Conservation (phyloP, 2,113 vertebrate genomes). For the Galemys pyrenaicus region DNA sequence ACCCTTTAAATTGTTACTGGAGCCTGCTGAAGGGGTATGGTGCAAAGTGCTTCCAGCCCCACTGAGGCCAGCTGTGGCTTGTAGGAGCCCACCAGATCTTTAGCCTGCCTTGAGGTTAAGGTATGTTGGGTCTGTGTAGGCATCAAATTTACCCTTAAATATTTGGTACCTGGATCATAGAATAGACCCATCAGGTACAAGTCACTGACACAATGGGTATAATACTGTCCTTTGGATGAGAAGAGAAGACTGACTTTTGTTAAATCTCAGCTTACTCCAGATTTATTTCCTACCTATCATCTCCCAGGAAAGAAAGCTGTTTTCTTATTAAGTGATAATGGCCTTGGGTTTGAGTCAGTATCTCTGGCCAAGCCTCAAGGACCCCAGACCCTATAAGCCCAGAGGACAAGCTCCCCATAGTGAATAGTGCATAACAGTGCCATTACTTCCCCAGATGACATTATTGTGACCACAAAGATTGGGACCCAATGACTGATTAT, state of each 20-base stretch:
- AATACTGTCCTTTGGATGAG: background rate
- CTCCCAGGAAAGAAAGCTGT: background rate
- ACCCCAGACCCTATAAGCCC: rapidly evolving
- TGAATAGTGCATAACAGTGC: rapidly evolving
- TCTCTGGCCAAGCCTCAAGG: background rate
- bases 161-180: no score
- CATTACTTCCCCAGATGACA: background rate
- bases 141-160: background rate
- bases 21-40: no score
- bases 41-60: no score
- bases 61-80: no score
- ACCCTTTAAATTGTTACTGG: no score
- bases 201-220: background rate
- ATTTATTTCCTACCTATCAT: background rate
- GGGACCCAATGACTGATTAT: background rate
- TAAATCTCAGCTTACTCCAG: background rate
- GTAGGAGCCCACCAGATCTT: no score
- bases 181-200: no score
- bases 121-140: background rate
- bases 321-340: background rate
- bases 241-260: background rate
- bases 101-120: background rate
- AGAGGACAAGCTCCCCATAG: background rate
- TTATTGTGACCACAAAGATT: background rate
- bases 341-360: background rate